These are phyloP conservation scores for Syritta pipiens DNA, from an alignment of 2,888 invertebrate genomes.

Conservation along the genomic window DNA sequence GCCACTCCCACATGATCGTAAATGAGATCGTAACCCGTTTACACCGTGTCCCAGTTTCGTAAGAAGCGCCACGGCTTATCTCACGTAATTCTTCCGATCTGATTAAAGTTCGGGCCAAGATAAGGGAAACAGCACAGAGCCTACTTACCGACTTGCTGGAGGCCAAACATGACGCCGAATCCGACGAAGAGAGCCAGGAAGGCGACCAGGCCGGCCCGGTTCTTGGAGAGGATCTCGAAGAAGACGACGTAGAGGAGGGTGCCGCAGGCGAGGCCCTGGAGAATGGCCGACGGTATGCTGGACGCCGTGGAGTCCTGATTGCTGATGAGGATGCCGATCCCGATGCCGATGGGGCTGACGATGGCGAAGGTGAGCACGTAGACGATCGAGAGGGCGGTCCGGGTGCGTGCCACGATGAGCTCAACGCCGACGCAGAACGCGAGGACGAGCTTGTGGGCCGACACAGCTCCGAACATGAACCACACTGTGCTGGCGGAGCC, in stretches of 20 bases:
- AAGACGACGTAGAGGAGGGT: constrained; percentile 97
- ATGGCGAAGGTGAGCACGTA: constrained; percentile 89
- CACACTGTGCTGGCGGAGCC: constrained; percentile 82
- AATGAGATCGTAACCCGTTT: no score
- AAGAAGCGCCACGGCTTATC: no score
- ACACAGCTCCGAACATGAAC: constrained; percentile 91
- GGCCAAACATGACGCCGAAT: constrained; percentile 86
- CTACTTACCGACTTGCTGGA: constrained; percentile 80
- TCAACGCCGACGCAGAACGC: constrained; percentile 94
- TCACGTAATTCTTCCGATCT: background rate
- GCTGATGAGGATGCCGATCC: constrained; percentile 85
- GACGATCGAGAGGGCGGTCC: constrained; percentile 82
- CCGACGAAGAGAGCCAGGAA: constrained; percentile 85
- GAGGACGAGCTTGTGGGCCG: constrained; percentile 91
- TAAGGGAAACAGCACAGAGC: background rate
- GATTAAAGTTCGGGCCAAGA: background rate
- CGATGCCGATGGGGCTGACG: constrained; percentile 89
- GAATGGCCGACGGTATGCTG: constrained; percentile 83
- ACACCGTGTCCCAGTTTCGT: no score
- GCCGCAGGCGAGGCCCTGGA: constrained; percentile 93
- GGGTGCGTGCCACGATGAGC: constrained; percentile 86
- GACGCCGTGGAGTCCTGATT: constrained; percentile 82
- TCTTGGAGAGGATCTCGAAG: constrained; percentile 90
- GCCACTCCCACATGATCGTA: no score
- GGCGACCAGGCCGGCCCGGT: constrained; percentile 82